Evolutionary conservation across 2,113 vertebrate genomes (phyloP), one percentile per base, ranked within the genome.

Genomic region (Cinclus mexicanus): DNA sequence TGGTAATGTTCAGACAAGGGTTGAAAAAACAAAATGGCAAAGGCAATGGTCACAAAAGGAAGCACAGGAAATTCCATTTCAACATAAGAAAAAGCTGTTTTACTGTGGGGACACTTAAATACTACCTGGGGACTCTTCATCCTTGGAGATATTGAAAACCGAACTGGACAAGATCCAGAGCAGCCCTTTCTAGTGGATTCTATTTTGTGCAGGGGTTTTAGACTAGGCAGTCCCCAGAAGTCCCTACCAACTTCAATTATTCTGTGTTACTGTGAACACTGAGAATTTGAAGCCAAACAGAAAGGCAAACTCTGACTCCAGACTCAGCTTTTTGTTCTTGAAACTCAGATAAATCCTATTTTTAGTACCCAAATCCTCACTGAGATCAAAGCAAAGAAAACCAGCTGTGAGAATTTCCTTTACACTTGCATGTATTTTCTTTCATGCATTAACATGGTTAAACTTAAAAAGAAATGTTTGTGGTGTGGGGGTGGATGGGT

Each of bases 311-410:
- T 77, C 42, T 76, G 76, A 37, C 47, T 79, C 65, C 33, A 61
- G 35, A 46, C 44, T 50, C 46, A 70, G 46, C 7, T 83, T 94
- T 79, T n/a, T 29, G 7, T 86, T 65, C 67, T 79, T 75, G 37
- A 89, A 93, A 86, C 31, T 89, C 80, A 44, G 61, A 89, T 39
- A 88, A 93, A 82, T 47, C 17, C 55, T 93, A 39, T 85, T 94
- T 93, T 67, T 89, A 75, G 75, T 56, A 81, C 26, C 17, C 29
- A 70, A 74, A 42, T 69, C 50, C 64, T 88, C 50, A 64, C 31
- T 59, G 56, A 89, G 61, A 75, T 86, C 71, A 89, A 91, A 90
- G 68, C 24, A 72, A 90, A 86, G 87, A 71, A 91, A 83, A 67
- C 9, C 61, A 90, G 44, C 71, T 79, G 44, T 55, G 57, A 89